Conservation (phyloP, 2,113 vertebrate genomes). For the Rhegmatorhina hoffmannsi region DNA sequence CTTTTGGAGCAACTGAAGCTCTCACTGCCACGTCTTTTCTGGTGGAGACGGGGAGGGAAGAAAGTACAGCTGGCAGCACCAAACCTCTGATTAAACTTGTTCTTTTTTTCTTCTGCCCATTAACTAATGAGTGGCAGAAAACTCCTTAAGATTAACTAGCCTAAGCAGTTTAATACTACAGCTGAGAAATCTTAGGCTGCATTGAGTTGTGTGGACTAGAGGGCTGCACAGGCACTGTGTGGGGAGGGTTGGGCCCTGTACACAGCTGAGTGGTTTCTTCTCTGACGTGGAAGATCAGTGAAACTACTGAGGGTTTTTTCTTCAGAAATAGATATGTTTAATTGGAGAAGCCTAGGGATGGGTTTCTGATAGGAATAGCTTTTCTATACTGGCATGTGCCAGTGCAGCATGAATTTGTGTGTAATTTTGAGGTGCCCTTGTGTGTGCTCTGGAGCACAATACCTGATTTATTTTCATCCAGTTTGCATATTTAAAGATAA, state of each 20-base stretch:
- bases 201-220: background rate
- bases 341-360: background rate
- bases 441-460: background rate
- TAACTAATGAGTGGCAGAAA: background rate
- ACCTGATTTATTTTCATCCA: background rate
- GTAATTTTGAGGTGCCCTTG: background rate
- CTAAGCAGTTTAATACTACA: background rate
- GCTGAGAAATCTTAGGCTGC: background rate
- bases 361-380: background rate
- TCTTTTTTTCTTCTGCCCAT: background rate
- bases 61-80: background rate
- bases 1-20: background rate
- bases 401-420: background rate
- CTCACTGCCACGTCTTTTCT: constrained; percentile 69
- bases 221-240: rapidly evolving
- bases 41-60: background rate
- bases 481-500: background rate
- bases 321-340: background rate
- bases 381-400: background rate
- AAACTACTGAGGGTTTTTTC: background rate
- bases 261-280: background rate
- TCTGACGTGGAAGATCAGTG: background rate
- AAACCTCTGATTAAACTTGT: background rate
- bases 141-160: background rate
- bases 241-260: background rate